Conservation (phyloP, 1,140 invertebrate species). For the Agrilus planipennis region DNA sequence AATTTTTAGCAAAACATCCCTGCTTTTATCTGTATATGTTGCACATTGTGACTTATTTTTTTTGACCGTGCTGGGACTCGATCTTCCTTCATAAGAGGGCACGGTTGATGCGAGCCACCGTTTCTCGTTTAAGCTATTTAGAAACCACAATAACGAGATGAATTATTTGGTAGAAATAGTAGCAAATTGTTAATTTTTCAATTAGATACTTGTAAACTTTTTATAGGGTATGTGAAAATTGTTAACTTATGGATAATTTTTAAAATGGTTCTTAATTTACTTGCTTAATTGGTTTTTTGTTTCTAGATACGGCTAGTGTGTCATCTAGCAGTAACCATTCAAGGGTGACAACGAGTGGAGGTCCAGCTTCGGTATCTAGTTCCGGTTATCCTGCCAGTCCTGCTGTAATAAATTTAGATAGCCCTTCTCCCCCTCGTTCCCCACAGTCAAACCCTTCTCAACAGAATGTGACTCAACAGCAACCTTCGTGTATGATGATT, state of each 20-base stretch:
- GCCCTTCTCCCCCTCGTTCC: constrained; percentile 40
- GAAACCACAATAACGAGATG: no score
- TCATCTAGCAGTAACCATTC: constrained; percentile 29
- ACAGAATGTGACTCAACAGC: neutral
- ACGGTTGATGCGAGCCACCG: no score
- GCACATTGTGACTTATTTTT: no score
- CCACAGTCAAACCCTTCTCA: constrained; percentile 9
- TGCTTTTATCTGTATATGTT: no score
- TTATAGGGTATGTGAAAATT: no score
- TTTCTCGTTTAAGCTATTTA: no score
- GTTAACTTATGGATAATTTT: neutral
- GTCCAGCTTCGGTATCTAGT: constrained; percentile 38
- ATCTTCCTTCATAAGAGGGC: no score
- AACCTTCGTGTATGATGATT: constrained; percentile 3
- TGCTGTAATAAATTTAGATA: constrained; percentile 43
- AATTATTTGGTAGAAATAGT: no score
- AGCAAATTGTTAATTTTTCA: no score
- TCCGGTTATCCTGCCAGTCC: constrained; percentile 41
- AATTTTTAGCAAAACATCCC: no score
- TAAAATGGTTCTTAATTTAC: neutral
- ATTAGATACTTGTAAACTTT: no score
- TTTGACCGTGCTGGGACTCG: no score
- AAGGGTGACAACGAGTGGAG: constrained; percentile 33
- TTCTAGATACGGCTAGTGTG: constrained; percentile 22
- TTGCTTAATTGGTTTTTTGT: neutral